A percentile compares a stretch with the other conserved stretches of the same genome.
These are phyloP conservation scores for Brachylomia viminalis DNA, from an alignment of 2,888 invertebrate genomes.

Conservation along the genomic window DNA sequence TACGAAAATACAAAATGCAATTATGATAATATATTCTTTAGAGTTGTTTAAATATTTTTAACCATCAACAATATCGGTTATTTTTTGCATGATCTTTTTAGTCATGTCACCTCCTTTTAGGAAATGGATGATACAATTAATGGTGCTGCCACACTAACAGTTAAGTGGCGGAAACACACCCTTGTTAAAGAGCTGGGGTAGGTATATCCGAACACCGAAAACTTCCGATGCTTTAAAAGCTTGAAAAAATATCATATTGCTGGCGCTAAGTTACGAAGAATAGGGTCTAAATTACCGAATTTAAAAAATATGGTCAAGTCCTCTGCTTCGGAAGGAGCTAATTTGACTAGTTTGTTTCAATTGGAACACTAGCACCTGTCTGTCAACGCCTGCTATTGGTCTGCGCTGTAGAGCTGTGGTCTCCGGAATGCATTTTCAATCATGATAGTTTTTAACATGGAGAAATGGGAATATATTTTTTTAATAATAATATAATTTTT, in stretches of 20 bases:
- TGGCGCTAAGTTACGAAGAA: not conserved
- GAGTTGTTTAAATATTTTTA: not conserved
- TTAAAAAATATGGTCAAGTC: not conserved
- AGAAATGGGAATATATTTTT: too few species aligned
- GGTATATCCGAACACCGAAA: slow-evolving; percentile 1
- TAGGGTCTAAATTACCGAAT: not conserved
- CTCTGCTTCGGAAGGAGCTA: too few species aligned
- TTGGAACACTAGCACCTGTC: not conserved
- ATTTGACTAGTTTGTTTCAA: not conserved
- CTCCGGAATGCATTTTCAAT: not conserved
- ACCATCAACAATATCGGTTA: not conserved
- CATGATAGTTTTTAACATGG: not conserved
- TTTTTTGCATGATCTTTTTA: not conserved
- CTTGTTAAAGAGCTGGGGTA: slow-evolving; percentile 14
- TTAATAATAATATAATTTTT: too few species aligned
- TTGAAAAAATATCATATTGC: not conserved
- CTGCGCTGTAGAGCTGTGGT: not conserved
- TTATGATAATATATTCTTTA: not conserved
- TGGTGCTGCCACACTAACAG: slow-evolving; percentile 39
- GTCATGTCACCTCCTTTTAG: slow-evolving; percentile 36
- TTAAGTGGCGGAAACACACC: slow-evolving; percentile 62
- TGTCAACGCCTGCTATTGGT: not conserved
- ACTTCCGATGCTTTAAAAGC: slow-evolving; percentile 9
- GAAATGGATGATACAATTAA: slow-evolving; percentile 45
- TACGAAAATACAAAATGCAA: not conserved